Conservation (phyloP, 2,113 vertebrate species). For the Tautogolabrus adspersus region DNA sequence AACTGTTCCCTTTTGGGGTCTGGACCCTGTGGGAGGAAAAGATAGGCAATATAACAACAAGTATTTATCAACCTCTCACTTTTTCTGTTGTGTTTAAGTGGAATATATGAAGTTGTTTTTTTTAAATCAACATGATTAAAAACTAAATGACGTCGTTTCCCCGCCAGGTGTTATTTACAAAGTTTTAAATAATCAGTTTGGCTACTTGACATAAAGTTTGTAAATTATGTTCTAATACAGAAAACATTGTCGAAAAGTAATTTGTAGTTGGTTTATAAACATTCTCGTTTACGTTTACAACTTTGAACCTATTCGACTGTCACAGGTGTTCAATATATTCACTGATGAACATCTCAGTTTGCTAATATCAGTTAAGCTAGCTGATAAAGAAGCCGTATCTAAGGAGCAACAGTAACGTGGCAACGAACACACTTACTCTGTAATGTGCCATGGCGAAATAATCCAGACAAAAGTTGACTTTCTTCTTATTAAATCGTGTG, state of each 20-base stretch:
- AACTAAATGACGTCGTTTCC: too few species aligned
- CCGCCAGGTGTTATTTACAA: background rate
- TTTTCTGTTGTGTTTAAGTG: background rate
- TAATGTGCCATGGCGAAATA: slow-evolving; percentile 70
- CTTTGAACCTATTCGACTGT: background rate
- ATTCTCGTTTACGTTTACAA: background rate
- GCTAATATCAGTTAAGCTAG: slow-evolving; percentile 24
- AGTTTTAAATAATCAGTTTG: too few species aligned
- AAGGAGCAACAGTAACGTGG: background rate
- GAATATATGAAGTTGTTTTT: background rate
- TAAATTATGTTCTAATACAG: background rate
- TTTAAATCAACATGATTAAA: too few species aligned
- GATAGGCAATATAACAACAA: background rate
- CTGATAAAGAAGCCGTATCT: too few species aligned
- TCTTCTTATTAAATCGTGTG: background rate
- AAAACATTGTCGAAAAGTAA: background rate
- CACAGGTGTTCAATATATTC: background rate
- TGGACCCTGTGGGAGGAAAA: slow-evolving; percentile 79
- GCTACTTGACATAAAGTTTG: too few species aligned
- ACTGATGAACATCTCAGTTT: background rate
- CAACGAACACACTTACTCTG: slow-evolving; percentile 64
- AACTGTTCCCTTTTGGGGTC: slow-evolving; percentile 95
- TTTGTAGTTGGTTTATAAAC: too few species aligned
- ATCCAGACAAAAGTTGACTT: background rate
- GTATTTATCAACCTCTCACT: background rate